phyloP scores from a whole-genome alignment of 2,888 invertebrate genomes.

The Drosophila greeni region DNA sequence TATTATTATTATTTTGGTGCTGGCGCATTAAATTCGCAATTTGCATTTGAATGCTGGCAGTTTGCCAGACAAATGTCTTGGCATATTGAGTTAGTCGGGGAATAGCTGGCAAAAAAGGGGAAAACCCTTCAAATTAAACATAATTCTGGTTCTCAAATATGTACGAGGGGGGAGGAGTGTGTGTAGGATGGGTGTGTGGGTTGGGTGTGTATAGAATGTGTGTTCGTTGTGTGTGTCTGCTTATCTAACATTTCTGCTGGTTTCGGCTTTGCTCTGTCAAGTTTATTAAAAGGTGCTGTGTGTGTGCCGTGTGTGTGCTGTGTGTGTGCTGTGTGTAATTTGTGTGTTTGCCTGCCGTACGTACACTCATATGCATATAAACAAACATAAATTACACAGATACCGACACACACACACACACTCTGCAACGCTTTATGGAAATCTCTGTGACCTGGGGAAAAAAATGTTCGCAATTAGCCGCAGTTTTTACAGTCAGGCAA shows the following conservation, averaged over 20 bases:
- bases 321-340: constrained; percentile 22
- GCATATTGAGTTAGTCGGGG: constrained; percentile 25
- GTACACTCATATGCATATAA: constrained; percentile 68
- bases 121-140: constrained; percentile 33
- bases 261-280: constrained; percentile 33
- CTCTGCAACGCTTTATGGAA: constrained; percentile 55
- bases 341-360: constrained; percentile 50
- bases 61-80: constrained; percentile 30
- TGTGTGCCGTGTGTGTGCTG: neutral
- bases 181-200: neutral
- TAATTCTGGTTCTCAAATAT: constrained; percentile 23
- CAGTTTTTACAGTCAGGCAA: constrained; percentile 53
- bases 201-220: no score
- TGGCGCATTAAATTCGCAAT: constrained; percentile 34
- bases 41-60: constrained; percentile 22
- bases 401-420: constrained; percentile 30
- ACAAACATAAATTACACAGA: constrained; percentile 68
- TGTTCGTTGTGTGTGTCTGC: constrained; percentile 14
- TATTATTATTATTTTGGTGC: constrained; percentile 46
- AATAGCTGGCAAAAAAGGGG: constrained; percentile 1
- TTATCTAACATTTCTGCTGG: constrained; percentile 37
- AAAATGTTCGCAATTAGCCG: constrained; percentile 62
- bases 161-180: neutral
- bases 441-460: constrained; percentile 57
- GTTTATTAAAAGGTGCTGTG: constrained; percentile 57